These are phyloP conservation scores for Heteropelma amictum DNA, from an alignment of 2,888 invertebrate species.

Conservation along the genomic window DNA sequence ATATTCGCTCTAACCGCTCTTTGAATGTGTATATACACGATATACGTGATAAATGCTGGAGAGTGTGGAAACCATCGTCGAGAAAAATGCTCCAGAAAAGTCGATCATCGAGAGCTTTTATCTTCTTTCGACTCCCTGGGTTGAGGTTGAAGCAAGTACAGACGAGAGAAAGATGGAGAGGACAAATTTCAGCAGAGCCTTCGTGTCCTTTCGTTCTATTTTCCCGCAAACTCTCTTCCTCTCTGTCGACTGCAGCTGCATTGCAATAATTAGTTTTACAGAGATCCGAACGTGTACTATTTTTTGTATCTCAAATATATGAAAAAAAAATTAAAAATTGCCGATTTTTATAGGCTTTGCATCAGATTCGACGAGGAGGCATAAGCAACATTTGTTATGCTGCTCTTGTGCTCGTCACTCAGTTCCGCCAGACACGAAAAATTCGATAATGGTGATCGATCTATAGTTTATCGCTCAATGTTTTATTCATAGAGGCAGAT, in stretches of 20 bases:
- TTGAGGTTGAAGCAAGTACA: neutral
- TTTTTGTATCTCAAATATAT: neutral
- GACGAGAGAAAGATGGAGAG: neutral
- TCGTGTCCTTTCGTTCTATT: neutral
- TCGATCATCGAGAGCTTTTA: conserved; percentile 47
- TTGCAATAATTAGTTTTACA: no score
- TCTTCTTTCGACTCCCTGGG: conserved; percentile 16
- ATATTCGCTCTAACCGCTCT: neutral
- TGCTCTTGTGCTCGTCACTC: neutral
- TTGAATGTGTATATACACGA: conserved; percentile 13
- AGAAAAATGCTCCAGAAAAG: conserved; percentile 45
- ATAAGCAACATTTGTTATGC: conserved; percentile 16
- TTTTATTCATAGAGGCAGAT: conserved; percentile 41
- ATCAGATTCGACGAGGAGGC: conserved; percentile 12
- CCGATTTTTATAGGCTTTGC: no score
- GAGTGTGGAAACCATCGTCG: conserved; percentile 33
- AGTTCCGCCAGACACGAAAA: conserved; percentile 13
- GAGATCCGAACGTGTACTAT: no score
- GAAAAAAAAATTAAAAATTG: no score
- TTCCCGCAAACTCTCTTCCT: neutral
- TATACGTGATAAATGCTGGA: conserved; percentile 2
- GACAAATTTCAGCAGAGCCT: neutral
- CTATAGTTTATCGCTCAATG: conserved; percentile 4
- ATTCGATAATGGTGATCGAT: conserved; percentile 46
- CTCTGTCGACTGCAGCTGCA: neutral